phyloP scores from a whole-genome alignment of 2,797 vertebrate species.

The Tenualosa ilisha region DNA sequence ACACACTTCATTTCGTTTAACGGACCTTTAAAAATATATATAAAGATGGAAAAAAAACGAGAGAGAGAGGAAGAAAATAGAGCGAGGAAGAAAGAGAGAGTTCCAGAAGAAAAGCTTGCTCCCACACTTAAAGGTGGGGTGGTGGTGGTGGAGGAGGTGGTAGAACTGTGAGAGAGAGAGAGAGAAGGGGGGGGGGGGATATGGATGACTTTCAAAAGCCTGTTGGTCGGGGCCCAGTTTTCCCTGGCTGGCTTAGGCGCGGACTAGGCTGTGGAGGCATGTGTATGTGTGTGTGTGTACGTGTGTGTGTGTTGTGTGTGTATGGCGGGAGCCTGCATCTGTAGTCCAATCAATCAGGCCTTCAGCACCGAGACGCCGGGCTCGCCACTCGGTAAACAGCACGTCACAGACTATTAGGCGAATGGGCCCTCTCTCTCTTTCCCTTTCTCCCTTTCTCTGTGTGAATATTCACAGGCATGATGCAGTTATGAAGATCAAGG shows the following conservation, averaged over 20 bases:
- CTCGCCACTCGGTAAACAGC: constrained; percentile 57
- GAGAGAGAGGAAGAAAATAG: constrained; percentile 18
- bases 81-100: constrained; percentile 19
- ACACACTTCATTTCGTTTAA: constrained; percentile 64
- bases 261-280: background rate
- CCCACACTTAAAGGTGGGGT: constrained; percentile 46
- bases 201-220: constrained; percentile 45
- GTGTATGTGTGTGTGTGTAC: background rate
- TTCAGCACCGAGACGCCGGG: constrained; percentile 46
- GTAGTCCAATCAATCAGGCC: constrained; percentile 60
- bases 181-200: constrained; percentile 9
- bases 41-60: background rate
- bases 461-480: constrained; percentile 30
- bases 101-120: constrained; percentile 34
- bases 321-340: constrained; percentile 43
- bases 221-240: constrained; percentile 36
- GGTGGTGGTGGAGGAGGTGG: background rate
- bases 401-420: constrained; percentile 59
- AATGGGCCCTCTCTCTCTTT: constrained; percentile 42
- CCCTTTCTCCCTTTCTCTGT: background rate
- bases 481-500: constrained; percentile 1
- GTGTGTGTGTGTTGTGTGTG: background rate
- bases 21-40: constrained; percentile 50
- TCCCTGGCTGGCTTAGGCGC: constrained; percentile 36
- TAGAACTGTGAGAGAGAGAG: background rate